Percentiles rank a stretch among this genome's conserved stretches.
phyloP scores from a whole-genome alignment of 2,797 vertebrate genomes.

The Paedocypris micromegethes region DNA sequence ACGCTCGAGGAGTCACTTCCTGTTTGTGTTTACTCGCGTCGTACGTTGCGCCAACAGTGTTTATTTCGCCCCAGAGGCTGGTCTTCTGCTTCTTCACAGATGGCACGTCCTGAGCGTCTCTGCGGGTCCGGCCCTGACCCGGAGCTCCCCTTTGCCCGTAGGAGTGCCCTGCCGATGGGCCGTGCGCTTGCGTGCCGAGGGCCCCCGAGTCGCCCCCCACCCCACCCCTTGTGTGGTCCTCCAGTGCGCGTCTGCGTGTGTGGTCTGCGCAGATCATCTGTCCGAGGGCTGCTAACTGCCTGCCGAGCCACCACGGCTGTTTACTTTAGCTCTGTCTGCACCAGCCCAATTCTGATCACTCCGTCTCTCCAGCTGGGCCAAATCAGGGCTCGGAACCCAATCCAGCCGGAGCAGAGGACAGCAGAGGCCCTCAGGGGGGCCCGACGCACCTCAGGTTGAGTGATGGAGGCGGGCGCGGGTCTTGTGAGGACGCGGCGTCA shows the following conservation, averaged over 20 bases:
- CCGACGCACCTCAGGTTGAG: constrained; percentile 56
- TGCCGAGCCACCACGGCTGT: constrained; percentile 95
- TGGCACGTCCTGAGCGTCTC: constrained; percentile 60
- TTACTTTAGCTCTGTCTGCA: constrained; percentile 99
- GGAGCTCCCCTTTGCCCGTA: constrained; percentile 58
- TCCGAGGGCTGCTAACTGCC: constrained; percentile 96
- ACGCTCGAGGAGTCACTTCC: constrained; percentile 62
- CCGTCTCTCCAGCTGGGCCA: constrained; percentile 96
- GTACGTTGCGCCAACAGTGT: constrained; percentile 40
- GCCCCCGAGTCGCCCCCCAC: constrained; percentile 58
- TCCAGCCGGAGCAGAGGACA: constrained; percentile 53
- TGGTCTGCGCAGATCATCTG: constrained; percentile 87
- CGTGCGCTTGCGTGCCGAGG: constrained; percentile 76
- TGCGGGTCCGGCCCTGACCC: constrained; percentile 56
- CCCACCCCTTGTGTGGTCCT: constrained; percentile 78
- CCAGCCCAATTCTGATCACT: constrained; percentile 85
- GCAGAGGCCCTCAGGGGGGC: constrained; percentile 53
- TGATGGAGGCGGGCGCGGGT: constrained; percentile 50
- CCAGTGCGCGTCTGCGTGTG: constrained; percentile 66
- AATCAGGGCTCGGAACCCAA: constrained; percentile 80
- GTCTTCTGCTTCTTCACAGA: constrained; percentile 7
- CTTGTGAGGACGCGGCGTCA: constrained; percentile 38
- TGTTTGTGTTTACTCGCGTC: constrained; percentile 65
- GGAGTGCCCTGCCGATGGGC: constrained; percentile 65
- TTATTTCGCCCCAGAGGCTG: constrained; percentile 10